phyloP scores from a whole-genome alignment of 2,797 vertebrate genomes.

The Sparus aurata region DNA sequence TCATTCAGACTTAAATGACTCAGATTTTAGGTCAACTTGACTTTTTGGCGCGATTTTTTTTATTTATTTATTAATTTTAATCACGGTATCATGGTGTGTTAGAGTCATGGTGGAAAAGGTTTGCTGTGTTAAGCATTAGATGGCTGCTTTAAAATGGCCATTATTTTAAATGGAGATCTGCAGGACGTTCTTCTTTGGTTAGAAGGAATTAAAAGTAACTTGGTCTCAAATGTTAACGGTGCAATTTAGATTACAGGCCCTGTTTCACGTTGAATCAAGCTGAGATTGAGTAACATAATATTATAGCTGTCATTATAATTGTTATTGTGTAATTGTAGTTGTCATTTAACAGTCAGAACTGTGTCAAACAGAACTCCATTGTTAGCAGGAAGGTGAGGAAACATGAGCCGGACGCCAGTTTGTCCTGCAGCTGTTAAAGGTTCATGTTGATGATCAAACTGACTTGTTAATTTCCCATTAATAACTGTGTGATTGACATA shows the following conservation, averaged over 20 bases:
- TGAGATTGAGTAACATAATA: neutral
- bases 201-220: no score
- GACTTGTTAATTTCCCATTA: neutral
- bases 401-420: neutral
- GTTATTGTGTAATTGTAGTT: neutral
- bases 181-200: no score
- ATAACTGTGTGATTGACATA: neutral
- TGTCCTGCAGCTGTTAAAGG: neutral
- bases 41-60: no score
- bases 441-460: neutral
- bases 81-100: neutral
- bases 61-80: no score
- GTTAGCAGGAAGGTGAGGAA: conserved; percentile 18
- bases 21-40: no score
- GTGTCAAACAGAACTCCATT: neutral
- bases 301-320: neutral
- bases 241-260: neutral
- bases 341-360: neutral
- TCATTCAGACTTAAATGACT: neutral
- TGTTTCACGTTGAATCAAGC: no score
- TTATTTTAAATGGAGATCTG: neutral
- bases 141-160: accelerated
- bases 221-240: neutral
- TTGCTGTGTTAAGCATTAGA: neutral
- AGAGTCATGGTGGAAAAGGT: accelerated